These are phyloP conservation scores for Sceloporus tristichus DNA, from an alignment of 2,113 vertebrate genomes.

Conservation along the genomic window DNA sequence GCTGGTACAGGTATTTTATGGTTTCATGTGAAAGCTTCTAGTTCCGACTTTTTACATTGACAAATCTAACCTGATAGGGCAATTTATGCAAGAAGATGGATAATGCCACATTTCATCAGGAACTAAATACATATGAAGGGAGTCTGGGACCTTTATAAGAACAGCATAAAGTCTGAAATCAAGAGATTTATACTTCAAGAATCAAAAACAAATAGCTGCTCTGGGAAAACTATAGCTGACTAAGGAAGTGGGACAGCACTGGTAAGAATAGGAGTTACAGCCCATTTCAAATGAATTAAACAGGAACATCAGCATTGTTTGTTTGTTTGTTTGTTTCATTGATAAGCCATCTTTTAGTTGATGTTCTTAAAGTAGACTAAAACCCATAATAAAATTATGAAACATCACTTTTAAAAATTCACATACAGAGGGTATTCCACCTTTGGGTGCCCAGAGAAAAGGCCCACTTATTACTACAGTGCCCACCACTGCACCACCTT, in stretches of 20 bases:
- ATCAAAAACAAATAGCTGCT: background rate
- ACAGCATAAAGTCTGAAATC: background rate
- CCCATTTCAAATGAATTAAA: background rate
- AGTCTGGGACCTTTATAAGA: background rate
- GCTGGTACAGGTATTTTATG: background rate
- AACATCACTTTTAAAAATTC: too few relatives aligned
- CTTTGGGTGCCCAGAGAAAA: too few relatives aligned
- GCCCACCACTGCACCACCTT: too few relatives aligned
- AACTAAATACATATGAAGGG: background rate
- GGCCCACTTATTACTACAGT: too few relatives aligned
- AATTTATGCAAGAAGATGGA: constrained; percentile 21
- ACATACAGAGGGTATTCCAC: too few relatives aligned
- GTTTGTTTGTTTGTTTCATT: background rate
- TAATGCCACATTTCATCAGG: constrained; percentile 15
- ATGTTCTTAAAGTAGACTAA: background rate
- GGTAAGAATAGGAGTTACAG: background rate
- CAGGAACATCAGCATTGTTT: background rate
- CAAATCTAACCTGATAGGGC: constrained; percentile 1
- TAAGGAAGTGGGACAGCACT: background rate
- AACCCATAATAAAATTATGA: background rate
- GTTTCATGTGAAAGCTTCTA: background rate
- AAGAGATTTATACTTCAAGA: background rate
- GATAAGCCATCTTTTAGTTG: background rate
- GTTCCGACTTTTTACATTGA: background rate
- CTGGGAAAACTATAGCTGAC: background rate